Evolutionary conservation across 2,797 vertebrate genomes (phyloP).

Genomic region (Channallabes apus): DNA sequence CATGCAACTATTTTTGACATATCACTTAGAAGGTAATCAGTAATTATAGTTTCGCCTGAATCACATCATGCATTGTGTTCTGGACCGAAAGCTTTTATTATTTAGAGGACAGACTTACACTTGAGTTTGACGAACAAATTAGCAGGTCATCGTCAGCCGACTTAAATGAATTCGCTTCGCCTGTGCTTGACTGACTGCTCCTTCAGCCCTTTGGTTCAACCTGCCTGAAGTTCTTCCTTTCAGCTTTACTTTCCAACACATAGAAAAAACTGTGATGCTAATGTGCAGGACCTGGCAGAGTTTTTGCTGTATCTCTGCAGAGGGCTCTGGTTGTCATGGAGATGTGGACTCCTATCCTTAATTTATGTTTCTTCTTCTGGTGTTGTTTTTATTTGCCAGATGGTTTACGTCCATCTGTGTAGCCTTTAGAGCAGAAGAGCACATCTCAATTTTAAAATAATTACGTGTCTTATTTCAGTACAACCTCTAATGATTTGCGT

Average conservation of each 20-base stretch:
- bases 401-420: constrained; percentile 27
- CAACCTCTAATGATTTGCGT: neutral
- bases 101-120: neutral
- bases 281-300: constrained; percentile 1
- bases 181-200: neutral
- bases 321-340: constrained; percentile 49
- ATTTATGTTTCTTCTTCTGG: constrained; percentile 37
- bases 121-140: neutral
- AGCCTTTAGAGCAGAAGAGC: neutral
- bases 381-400: constrained; percentile 16
- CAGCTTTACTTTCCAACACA: neutral
- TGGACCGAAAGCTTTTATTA: neutral
- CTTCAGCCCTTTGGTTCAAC: neutral
- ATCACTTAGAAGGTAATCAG: neutral
- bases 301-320: constrained; percentile 13
- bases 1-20: neutral
- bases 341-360: constrained; percentile 41
- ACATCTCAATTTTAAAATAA: neutral
- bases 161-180: neutral
- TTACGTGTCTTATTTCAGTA: neutral
- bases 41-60: neutral
- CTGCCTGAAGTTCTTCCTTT: neutral
- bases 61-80: neutral
- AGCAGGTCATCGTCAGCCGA: neutral
- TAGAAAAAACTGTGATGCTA: neutral